Evolutionary conservation across 2,797 vertebrate genomes (phyloP).

Genomic region (Lepidocolaptes lacrymiger): DNA sequence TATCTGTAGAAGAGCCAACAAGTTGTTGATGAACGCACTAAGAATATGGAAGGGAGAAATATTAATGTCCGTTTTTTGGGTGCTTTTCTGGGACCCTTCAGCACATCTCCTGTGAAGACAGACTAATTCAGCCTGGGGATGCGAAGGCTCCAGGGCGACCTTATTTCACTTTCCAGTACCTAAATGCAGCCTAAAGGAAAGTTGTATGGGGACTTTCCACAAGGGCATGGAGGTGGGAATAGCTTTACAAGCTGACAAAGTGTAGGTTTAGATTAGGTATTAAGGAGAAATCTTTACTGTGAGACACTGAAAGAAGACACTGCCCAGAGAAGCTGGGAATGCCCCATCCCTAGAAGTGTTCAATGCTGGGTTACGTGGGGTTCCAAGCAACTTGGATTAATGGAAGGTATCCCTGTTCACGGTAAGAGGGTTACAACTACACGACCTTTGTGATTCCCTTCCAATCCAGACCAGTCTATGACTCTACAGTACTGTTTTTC

Average conservation of each 20-base stretch:
- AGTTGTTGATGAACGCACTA: not conserved
- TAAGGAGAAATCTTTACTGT: not conserved
- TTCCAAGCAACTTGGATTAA: not conserved
- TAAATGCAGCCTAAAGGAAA: not conserved
- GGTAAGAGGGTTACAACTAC: not conserved
- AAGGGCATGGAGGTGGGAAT: not conserved
- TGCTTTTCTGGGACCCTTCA: not conserved
- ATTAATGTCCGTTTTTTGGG: accelerated
- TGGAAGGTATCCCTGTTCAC: not conserved
- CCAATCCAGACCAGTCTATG: not conserved
- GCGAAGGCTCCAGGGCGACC: not conserved
- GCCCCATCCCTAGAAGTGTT: not conserved
- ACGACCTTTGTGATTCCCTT: not conserved
- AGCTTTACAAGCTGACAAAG: not conserved
- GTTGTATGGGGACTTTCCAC: not conserved
- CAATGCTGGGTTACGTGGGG: not conserved
- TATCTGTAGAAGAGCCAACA: not conserved
- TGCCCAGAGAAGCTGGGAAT: not conserved
- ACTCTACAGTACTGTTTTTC: not conserved
- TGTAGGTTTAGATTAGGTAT: not conserved
- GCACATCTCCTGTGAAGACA: accelerated
- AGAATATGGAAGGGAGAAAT: not conserved
- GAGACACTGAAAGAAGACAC: not conserved
- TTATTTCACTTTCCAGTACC: not conserved
- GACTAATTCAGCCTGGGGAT: not conserved